Percentiles rank a stretch among this genome's conserved stretches.
phyloP scores from a whole-genome alignment of 2,888 invertebrate genomes.

The Proisotoma minuta region DNA sequence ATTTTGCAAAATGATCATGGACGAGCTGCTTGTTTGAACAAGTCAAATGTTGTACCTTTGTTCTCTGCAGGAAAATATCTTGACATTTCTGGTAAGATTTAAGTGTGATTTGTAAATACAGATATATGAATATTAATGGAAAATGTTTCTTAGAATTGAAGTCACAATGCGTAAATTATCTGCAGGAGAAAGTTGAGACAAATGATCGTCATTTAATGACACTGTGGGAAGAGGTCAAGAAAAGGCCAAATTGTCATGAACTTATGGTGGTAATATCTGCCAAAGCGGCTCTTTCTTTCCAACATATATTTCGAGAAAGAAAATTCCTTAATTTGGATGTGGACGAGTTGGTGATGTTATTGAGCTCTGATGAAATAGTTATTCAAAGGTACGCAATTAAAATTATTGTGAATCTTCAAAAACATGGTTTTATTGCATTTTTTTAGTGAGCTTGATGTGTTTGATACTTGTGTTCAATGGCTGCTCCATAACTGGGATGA shows the following conservation, averaged over 20 bases:
- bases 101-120: background rate
- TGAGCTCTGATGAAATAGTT: constrained; percentile 38
- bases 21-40: constrained; percentile 20
- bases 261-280: constrained; percentile 29
- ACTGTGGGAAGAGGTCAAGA: constrained; percentile 40
- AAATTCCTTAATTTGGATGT: constrained; percentile 35
- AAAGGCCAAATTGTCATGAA: constrained; percentile 21
- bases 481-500: constrained; percentile 65
- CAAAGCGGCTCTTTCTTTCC: constrained; percentile 36
- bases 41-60: constrained; percentile 34
- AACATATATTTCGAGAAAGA: constrained; percentile 30
- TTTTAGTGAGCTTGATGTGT: constrained; percentile 64
- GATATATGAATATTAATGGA: background rate
- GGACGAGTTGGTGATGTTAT: constrained; percentile 36
- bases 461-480: constrained; percentile 78
- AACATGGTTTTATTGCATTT: background rate
- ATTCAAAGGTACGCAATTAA: constrained; percentile 38
- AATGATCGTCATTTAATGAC: constrained; percentile 33
- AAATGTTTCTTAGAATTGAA: constrained; percentile 22
- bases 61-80: constrained; percentile 34
- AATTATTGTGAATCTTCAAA: too few species aligned
- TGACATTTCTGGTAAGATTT: constrained; percentile 25
- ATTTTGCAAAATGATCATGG: constrained; percentile 32
- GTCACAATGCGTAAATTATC: constrained; percentile 33
- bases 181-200: constrained; percentile 30